phyloP scores from a whole-genome alignment of 2,113 vertebrate species.

The Steatornis caripensis region DNA sequence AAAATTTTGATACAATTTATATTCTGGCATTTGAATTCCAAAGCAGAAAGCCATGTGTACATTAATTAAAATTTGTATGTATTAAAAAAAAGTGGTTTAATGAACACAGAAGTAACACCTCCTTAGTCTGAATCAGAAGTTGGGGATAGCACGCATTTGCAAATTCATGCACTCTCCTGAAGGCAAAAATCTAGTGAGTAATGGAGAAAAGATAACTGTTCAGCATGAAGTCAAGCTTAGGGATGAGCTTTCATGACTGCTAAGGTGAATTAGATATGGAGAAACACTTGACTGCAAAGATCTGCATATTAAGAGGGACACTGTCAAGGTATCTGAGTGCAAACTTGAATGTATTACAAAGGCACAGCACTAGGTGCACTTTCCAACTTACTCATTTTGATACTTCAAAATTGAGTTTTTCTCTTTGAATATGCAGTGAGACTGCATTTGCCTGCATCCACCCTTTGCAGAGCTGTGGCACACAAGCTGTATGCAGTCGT shows the following conservation, averaged over 20 bases:
- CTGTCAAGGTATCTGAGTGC: not conserved
- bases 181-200: slow-evolving; percentile 1
- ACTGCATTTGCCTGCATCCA: not conserved
- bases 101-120: slow-evolving; percentile 27
- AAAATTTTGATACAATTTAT: slow-evolving; percentile 4
- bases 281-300: not conserved
- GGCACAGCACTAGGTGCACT: not conserved
- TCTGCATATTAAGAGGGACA: not conserved
- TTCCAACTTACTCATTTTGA: not conserved
- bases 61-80: not conserved
- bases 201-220: not conserved
- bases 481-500: not conserved
- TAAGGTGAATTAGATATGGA: not conserved
- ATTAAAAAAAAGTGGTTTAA: not conserved
- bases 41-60: not conserved
- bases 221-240: not conserved
- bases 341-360: not conserved
- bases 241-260: not conserved
- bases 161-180: slow-evolving; percentile 3
- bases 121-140: slow-evolving; percentile 21
- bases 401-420: not conserved
- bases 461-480: not conserved
- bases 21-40: not conserved
- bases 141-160: not conserved
- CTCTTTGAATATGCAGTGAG: not conserved